These are phyloP conservation scores for Haplotaxodon microlepis DNA, from an alignment of 2,113 vertebrate genomes.

Conservation along the genomic window DNA sequence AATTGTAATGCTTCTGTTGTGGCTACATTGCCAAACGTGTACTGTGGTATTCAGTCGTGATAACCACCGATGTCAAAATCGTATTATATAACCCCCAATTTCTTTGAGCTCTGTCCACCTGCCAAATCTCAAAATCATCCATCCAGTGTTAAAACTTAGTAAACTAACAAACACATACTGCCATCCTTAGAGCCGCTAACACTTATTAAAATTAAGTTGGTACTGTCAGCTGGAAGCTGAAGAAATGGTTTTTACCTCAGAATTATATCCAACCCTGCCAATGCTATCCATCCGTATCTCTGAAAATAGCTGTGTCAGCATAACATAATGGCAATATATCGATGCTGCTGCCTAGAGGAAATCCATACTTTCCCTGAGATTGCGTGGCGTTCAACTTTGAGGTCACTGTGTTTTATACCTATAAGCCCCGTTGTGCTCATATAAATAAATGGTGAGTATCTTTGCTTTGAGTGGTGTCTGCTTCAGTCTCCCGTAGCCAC, in stretches of 20 bases:
- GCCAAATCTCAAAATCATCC: not conserved
- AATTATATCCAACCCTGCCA: slow-evolving; percentile 10
- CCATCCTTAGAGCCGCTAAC: not conserved
- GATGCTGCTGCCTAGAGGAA: not conserved
- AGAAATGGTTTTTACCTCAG: not conserved
- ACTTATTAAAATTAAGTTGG: not conserved
- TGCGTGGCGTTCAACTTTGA: not conserved
- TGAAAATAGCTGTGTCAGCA: slow-evolving; percentile 17
- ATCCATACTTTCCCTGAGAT: not conserved
- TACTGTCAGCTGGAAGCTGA: not conserved
- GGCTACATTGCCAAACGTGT: not conserved
- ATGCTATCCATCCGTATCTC: not conserved
- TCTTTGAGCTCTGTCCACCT: not conserved
- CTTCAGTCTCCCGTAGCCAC: not conserved
- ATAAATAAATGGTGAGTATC: not conserved
- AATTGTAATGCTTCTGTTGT: not conserved
- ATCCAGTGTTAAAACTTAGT: not conserved
- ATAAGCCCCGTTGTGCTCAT: not conserved
- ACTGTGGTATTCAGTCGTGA: not conserved
- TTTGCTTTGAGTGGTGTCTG: not conserved
- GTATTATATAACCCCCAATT: not conserved
- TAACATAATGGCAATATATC: slow-evolving; percentile 6
- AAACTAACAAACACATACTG: not conserved
- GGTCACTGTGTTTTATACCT: not conserved
- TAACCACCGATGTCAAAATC: not conserved